A percentile compares a stretch with the other conserved stretches of the same genome.
Conservation (phyloP, 1,140 invertebrate species). For the Monochamus saltuarius region DNA sequence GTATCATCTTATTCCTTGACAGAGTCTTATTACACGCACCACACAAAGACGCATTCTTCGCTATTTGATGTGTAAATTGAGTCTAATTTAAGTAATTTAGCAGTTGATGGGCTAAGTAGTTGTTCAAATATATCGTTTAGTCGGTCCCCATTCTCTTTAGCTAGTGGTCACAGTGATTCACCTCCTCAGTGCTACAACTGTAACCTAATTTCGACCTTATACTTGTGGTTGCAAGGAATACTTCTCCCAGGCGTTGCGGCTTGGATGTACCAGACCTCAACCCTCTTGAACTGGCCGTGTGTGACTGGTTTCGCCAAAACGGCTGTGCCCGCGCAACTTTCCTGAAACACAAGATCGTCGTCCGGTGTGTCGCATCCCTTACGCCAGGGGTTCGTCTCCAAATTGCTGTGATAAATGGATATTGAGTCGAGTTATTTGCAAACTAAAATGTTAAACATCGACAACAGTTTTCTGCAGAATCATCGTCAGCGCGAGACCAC, state of each 20-base stretch:
- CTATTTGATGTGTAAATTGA: conserved; percentile 38
- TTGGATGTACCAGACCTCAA: background rate
- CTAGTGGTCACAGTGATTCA: background rate
- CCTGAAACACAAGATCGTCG: background rate
- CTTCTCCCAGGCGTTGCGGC: background rate
- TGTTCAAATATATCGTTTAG: conserved; percentile 28
- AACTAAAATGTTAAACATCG: conserved; percentile 60
- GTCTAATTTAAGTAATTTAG: conserved; percentile 41
- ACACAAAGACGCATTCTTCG: conserved; percentile 11
- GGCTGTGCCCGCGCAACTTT: background rate
- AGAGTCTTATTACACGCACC: background rate
- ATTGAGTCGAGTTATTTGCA: conserved; percentile 46
- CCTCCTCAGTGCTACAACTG: background rate
- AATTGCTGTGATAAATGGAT: conserved; percentile 47
- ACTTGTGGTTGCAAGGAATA: background rate
- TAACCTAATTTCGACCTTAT: background rate
- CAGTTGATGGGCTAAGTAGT: conserved; percentile 25
- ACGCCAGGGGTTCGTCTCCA: conserved; percentile 24
- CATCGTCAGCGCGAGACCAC: conserved; percentile 77
- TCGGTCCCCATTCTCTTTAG: conserved; percentile 19
- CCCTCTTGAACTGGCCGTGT: background rate
- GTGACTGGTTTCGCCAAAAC: conserved; percentile 44
- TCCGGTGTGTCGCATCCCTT: conserved; percentile 20
- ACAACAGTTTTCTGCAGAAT: conserved; percentile 72
- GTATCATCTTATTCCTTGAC: too few species aligned